Conservation (phyloP, 1,140 invertebrate genomes). For the Drosophila lini region DNA sequence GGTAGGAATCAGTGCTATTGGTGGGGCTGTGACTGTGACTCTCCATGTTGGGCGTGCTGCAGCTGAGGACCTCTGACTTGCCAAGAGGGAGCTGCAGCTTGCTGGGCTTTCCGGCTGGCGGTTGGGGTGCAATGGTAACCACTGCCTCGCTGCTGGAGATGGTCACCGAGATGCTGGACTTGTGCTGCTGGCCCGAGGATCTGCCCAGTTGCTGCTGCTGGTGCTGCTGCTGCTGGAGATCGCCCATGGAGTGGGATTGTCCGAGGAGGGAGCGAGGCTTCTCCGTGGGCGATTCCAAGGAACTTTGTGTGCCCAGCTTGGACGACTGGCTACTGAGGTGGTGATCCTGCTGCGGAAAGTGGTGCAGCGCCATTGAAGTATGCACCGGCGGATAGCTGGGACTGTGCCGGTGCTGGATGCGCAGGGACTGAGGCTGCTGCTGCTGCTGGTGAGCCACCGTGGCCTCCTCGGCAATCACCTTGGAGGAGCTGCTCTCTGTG, state of each 20-base stretch:
- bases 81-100: slow-evolving; percentile 43
- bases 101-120: slow-evolving; percentile 64
- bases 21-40: slow-evolving; percentile 35
- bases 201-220: slow-evolving; percentile 30
- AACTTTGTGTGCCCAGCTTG: slow-evolving; percentile 63
- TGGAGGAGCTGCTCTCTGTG: slow-evolving; percentile 22
- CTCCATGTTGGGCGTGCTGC: slow-evolving; percentile 68
- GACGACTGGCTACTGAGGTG: slow-evolving; percentile 41
- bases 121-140: slow-evolving; percentile 62
- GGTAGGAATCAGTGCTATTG: slow-evolving; percentile 59
- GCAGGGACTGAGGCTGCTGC: slow-evolving; percentile 70
- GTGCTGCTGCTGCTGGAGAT: slow-evolving; percentile 63
- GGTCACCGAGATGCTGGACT: slow-evolving; percentile 80
- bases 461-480: slow-evolving; percentile 54
- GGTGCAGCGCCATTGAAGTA: slow-evolving; percentile 59
- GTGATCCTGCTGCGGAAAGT: slow-evolving; percentile 55
- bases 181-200: slow-evolving; percentile 61
- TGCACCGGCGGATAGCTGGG: slow-evolving; percentile 81
- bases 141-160: slow-evolving; percentile 71
- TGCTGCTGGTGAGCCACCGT: slow-evolving; percentile 42
- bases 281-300: slow-evolving; percentile 52
- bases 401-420: slow-evolving; percentile 63
- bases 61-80: slow-evolving; percentile 63
- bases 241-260: slow-evolving; percentile 69
- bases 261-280: slow-evolving; percentile 38